A percentile compares a stretch with the other conserved stretches of the same genome.
phyloP scores from a whole-genome alignment of 2,888 invertebrate genomes.

The Agrotis ipsilon region DNA sequence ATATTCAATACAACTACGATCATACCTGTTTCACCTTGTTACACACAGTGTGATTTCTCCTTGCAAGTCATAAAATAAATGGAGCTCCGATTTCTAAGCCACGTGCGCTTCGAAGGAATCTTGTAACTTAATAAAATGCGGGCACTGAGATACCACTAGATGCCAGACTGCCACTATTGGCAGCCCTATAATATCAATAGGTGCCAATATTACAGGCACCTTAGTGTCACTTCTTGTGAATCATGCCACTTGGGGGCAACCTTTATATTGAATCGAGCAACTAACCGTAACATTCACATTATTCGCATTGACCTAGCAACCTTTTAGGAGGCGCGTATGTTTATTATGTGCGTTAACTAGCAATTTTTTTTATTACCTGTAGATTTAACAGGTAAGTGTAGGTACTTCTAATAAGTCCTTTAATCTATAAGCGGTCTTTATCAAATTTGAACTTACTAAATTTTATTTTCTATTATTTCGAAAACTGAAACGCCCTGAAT shows the following conservation, averaged over 20 bases:
- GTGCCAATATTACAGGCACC: background rate
- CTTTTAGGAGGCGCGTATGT: background rate
- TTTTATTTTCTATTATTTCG: too few relatives aligned
- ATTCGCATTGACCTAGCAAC: conserved; percentile 7
- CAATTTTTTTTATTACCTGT: too few relatives aligned
- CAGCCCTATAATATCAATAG: background rate
- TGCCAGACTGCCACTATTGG: background rate
- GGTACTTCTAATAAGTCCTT: too few relatives aligned
- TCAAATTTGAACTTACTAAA: too few relatives aligned
- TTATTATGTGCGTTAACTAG: too few relatives aligned
- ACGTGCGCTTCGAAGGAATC: conserved; percentile 21
- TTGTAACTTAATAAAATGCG: conserved; percentile 17
- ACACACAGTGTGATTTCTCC: conserved; percentile 39
- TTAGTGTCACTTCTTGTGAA: background rate
- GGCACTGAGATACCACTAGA: conserved; percentile 2
- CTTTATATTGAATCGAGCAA: conserved; percentile 5
- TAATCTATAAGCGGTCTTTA: too few relatives aligned
- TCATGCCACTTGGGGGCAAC: background rate
- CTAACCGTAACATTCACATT: background rate
- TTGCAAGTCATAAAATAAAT: conserved; percentile 35
- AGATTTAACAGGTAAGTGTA: too few relatives aligned
- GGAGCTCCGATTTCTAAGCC: conserved; percentile 39
- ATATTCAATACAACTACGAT: background rate
- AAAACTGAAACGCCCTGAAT: background rate
- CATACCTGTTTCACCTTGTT: background rate